Evolutionary conservation across 2,113 vertebrate genomes (phyloP).

Genomic region (Emydura subglobosa): DNA sequence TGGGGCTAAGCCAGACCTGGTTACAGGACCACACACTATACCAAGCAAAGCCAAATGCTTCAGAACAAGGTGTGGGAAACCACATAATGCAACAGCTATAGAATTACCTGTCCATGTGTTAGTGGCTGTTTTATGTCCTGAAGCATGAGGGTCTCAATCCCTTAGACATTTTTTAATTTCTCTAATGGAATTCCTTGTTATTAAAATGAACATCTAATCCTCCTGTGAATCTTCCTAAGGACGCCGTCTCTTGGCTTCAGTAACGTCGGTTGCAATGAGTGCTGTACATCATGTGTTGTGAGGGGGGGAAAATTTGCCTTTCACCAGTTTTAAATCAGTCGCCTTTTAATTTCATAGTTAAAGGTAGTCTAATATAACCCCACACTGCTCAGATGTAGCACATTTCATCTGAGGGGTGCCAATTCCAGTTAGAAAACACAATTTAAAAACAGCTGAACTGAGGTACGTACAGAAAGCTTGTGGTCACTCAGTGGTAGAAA

Average conservation of each 20-base stretch:
- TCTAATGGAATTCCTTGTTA: slow-evolving; percentile 74
- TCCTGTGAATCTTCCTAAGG: slow-evolving; percentile 63
- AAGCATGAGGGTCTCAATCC: slow-evolving; percentile 47
- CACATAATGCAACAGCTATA: not conserved
- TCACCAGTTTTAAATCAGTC: slow-evolving; percentile 56
- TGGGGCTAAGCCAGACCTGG: not conserved
- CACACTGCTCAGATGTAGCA: not conserved
- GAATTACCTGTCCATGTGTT: slow-evolving; percentile 10
- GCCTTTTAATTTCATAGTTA: slow-evolving; percentile 35
- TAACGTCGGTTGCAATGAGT: slow-evolving; percentile 50
- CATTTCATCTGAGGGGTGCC: not conserved
- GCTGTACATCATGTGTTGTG: slow-evolving; percentile 56
- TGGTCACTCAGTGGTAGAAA: not conserved
- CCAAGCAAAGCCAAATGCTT: not conserved
- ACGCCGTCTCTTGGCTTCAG: slow-evolving; percentile 54
- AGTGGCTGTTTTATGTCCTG: slow-evolving; percentile 42
- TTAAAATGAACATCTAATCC: slow-evolving; percentile 68
- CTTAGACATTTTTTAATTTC: slow-evolving; percentile 72
- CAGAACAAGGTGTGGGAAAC: not conserved
- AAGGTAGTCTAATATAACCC: slow-evolving; percentile 17
- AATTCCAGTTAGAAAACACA: not conserved
- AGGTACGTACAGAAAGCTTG: not conserved
- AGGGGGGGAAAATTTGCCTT: slow-evolving; percentile 50
- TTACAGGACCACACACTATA: not conserved
- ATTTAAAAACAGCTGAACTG: slow-evolving; percentile 26